These are phyloP conservation scores for Mormyrus hasselquistii DNA, from an alignment of 2,797 vertebrate species.

Conservation along the genomic window DNA sequence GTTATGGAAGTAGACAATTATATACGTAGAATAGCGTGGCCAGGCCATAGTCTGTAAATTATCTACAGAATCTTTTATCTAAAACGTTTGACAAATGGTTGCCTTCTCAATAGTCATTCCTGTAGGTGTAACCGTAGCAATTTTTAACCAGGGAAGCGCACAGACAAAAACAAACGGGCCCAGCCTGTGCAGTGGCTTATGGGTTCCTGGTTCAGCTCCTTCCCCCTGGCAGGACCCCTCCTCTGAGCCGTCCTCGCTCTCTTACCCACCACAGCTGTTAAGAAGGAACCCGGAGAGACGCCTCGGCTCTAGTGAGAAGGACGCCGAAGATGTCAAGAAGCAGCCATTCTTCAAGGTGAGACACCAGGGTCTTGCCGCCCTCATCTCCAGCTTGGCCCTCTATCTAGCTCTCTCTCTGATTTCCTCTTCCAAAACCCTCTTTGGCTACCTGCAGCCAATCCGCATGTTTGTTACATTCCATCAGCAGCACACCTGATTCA, in stretches of 20 bases:
- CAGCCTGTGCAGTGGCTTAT: neutral
- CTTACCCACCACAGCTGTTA: conserved; percentile 55
- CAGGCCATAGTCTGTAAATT: neutral
- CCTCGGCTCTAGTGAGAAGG: conserved; percentile 79
- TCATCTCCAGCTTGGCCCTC: neutral
- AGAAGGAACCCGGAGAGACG: conserved; percentile 79
- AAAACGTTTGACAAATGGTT: neutral
- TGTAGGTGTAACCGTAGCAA: neutral
- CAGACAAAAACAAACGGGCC: neutral
- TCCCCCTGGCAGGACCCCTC: neutral
- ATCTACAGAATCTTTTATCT: neutral
- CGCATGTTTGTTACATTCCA: neutral
- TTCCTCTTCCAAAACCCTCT: neutral
- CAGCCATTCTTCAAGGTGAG: conserved; percentile 85
- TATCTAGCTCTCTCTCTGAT: neutral
- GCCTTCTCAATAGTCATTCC: neutral
- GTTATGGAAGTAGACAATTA: conserved; percentile 1
- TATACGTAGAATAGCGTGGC: neutral
- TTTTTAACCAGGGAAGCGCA: neutral
- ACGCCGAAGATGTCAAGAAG: conserved; percentile 86
- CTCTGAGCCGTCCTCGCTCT: neutral
- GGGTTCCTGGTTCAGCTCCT: neutral
- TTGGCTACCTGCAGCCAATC: neutral
- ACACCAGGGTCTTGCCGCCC: conserved; percentile 9
- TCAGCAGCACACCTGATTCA: neutral